Base-by-base conservation (phyloP, 2,888 invertebrate species). In the Drosophila affinis region DNA sequence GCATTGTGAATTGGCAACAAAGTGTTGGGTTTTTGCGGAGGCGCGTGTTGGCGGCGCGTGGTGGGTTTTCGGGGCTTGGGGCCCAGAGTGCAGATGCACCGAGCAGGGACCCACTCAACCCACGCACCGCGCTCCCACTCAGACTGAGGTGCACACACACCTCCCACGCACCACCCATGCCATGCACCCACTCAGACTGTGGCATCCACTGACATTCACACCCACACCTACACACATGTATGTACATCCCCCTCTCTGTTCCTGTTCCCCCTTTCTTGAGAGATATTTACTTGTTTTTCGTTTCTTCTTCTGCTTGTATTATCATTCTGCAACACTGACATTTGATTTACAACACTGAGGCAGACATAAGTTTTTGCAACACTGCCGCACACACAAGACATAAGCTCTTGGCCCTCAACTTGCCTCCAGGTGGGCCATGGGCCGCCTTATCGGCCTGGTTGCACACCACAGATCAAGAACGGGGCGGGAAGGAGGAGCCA, bases 11-110 rank as follows among this genome's bases (percentile, higher is more conserved):
- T 52, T 32, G 47, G 39, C 73, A 64, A 29, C 56, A 48, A 18
- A 21, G 49, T 70, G 76, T 69, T 74, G 56, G 17, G 32, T 44
- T 62, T 45, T 14, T 4, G 12, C 45, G 47, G 29, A 47, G 57
- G 53, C 75, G 79, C 81, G 78, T 81, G 81, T 53, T 53, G 45
- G 39, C 34, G 45, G 17, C 21, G 29, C 55, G 58, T 74, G 87
- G 72, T 77, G 72, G 24, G 39, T 45, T 47, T 17, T 14, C 4
- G 2, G 14, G 14, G 6, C n/a, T 39, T 2, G 14, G 6, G 39
- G 39, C n/a, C 7, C 39, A 9, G 18, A 69, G 87, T 84, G 78
- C 87, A 84, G 61, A 68, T 88, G 83, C 77, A 88, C 89, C 68
- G 58, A 54, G 54, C 18, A 21, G 62, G 64, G 72, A 76, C 34